Evolutionary conservation across 2,113 vertebrate species (phyloP), one percentile per base, ranked within the genome.

Genomic region (Sapayoa aenigma): DNA sequence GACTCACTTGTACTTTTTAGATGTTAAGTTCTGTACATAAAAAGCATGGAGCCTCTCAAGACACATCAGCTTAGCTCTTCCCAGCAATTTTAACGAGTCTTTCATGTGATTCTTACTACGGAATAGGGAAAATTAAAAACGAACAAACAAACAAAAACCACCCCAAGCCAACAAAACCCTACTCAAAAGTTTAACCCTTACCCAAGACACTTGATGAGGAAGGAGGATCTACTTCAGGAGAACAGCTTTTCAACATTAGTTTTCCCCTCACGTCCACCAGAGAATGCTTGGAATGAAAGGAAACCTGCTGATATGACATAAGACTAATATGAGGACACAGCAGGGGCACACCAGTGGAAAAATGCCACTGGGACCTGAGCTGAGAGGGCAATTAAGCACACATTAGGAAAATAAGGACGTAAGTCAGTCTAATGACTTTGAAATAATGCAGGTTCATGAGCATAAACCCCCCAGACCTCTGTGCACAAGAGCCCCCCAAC

Each of bases 401-500:
- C 37, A 55, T 72, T 93, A 92, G 44, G 19, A 87, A 94, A 81
- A 67, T n/a, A n/a, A n/a, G n/a, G n/a, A n/a, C n/a, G n/a, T n/a
- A n/a, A n/a, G n/a, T n/a, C n/a, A 88, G 50, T 41, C 22, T 27
- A 68, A 8, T 7, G 19, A 47, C 18, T 42, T 23, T 37, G 37
- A 85, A 67, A 27, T 33, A 52, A 73, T 14, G 11, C 11, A 66
- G 33, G 16, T 30, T 55, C 2, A 14, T 5, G 1, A 84, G 11
- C 22, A 77, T 8, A n/a, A 37, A 39, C 16, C 14, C 3, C 0
- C 8, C 7, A 66, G 28, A 9, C 20, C 12, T 73, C 24, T n/a
- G 25, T 55, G 12, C 52, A 50, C 8, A 47, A 37, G 5, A 82
- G 10, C 41, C 41, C 14, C 41, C 27, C 58, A 84, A 42, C 13